These are phyloP conservation scores for Agrotis ipsilon DNA, from an alignment of 2,888 invertebrate species.

Conservation along the genomic window DNA sequence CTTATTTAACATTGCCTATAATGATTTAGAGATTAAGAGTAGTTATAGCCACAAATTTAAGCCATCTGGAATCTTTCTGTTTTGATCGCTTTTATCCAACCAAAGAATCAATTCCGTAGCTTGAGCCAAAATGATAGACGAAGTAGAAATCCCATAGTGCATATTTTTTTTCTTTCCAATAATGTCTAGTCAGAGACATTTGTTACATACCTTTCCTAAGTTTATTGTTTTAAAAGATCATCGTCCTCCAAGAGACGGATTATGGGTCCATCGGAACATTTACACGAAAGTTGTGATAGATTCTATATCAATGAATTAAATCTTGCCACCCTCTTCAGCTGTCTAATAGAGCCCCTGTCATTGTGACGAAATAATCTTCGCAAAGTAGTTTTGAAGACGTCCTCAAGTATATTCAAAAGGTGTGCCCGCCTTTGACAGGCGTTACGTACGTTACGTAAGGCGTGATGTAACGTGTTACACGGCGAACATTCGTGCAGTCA, in stretches of 20 bases:
- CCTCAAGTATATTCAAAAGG: conserved; percentile 5
- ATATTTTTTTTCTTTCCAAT: too few species aligned
- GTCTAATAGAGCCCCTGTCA: conserved; percentile 40
- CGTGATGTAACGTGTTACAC: too few species aligned
- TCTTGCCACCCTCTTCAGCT: conserved; percentile 50
- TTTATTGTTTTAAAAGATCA: conserved; percentile 9
- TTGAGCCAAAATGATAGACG: background rate
- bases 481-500: too few species aligned
- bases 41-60: background rate
- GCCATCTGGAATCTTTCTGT: background rate
- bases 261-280: conserved; percentile 1
- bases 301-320: conserved; percentile 29
- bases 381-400: conserved; percentile 18
- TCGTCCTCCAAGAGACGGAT: conserved; percentile 19
- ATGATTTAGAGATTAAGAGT: too few species aligned
- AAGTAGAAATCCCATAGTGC: too few species aligned
- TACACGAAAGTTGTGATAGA: conserved; percentile 25
- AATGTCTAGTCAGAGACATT: too few species aligned
- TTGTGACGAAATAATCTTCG: conserved; percentile 50
- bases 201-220: too few species aligned
- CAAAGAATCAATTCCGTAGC: background rate
- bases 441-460: too few species aligned
- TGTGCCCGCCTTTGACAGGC: too few species aligned
- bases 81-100: background rate
- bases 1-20: too few species aligned